Evolutionary conservation across 2,888 invertebrate genomes (phyloP), one percentile per base, ranked within the genome.

Genomic region (Troides aeacus): DNA sequence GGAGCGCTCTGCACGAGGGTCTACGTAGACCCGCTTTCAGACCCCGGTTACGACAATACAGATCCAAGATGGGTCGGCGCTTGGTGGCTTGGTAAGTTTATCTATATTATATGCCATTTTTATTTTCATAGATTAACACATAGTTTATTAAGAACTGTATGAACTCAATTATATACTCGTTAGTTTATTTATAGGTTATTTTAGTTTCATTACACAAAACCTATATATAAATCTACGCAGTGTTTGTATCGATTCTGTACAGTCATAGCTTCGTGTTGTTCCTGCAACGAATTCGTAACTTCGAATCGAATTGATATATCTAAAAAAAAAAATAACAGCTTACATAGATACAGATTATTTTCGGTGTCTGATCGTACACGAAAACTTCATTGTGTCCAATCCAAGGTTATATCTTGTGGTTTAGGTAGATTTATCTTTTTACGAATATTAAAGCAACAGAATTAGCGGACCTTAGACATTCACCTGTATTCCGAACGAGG

Each of bases 11-110:
- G 98, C 87, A 97, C 98, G 0, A 94, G 96, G 78, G 94, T 97
- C 75, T 97, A 97, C 87, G 97, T 97, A 58, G 95, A 97, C 86
- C 95, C 97, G 24, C 93, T 96, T 3, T 88, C 92, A 17, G 94
- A 95, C 83, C 96, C 97, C 0, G 95, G 95, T 74, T 96, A 96
- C 79, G 95, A 95, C 75, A 95, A 96, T 65, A 94, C 94, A 58
- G 97, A 98, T 90, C 97, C 97, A 6, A 93, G 96, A 86, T 99
- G 98, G 98, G 96, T 99, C 63, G 98, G 99, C 64, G 99, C 99
- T 61, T 99, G 99, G 99, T 99, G 99, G 99, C 93, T 99, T 71
- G 98, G 97, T 94, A 92, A 95, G 93, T 93, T 17, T 18, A n/a
- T 64, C 18, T 1, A 15, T 15, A 42, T 30, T 30, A 30, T 42